Evolutionary conservation across 2,113 vertebrate species (phyloP).

Genomic region (Platysternon megacephalum): DNA sequence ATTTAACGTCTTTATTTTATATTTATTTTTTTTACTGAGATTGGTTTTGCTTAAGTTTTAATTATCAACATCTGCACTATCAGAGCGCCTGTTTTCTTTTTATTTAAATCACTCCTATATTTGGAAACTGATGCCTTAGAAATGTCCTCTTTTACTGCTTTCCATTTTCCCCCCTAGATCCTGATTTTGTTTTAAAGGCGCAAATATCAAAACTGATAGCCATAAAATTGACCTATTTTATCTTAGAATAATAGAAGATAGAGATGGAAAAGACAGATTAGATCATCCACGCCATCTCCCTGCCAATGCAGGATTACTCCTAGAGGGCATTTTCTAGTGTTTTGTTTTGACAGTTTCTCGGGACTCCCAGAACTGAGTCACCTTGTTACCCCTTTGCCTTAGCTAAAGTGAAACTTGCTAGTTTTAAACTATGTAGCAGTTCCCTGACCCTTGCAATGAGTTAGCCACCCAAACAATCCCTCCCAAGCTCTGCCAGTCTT

Average conservation of each 20-base stretch:
- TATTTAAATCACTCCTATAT: background rate
- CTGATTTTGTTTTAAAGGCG: background rate
- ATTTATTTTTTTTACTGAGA: background rate
- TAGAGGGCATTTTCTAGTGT: background rate
- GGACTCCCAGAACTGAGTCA: background rate
- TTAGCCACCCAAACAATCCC: background rate
- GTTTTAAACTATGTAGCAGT: background rate
- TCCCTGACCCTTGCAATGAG: background rate
- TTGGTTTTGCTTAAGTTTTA: background rate
- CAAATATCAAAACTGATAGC: background rate
- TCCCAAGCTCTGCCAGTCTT: background rate
- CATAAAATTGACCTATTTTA: background rate
- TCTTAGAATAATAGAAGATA: background rate
- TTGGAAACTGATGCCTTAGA: background rate
- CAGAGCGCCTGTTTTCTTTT: background rate
- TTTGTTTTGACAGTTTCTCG: background rate
- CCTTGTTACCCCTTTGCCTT: background rate
- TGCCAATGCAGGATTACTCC: background rate
- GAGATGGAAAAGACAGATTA: background rate
- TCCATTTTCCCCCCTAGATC: background rate
- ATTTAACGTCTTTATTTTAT: background rate
- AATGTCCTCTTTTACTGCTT: background rate
- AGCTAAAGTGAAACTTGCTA: background rate
- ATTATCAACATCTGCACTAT: background rate
- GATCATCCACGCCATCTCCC: rapidly evolving